A percentile compares a stretch with the other conserved stretches of the same genome.
Evolutionary conservation across 2,888 invertebrate genomes (phyloP).

Genomic region (Orthosia gothica): DNA sequence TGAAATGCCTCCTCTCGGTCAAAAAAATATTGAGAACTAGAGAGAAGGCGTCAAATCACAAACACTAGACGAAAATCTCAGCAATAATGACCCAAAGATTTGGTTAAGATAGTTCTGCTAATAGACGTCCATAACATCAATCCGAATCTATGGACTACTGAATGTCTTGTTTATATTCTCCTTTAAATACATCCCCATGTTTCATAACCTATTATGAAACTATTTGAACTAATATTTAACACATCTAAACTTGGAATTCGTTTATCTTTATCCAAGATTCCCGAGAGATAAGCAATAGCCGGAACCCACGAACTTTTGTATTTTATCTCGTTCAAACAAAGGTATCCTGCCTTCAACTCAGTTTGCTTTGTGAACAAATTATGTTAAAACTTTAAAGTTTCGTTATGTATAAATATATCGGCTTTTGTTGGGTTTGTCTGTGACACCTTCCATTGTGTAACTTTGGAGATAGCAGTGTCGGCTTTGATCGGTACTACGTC

Average conservation of each 20-base stretch:
- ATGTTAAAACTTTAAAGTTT: constrained; percentile 53
- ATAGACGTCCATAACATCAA: not conserved
- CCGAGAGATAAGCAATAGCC: constrained; percentile 84
- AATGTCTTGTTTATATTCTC: not conserved
- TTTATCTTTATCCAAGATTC: constrained; percentile 87
- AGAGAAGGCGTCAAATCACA: not conserved
- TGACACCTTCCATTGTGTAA: constrained; percentile 24
- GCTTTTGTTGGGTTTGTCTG: constrained; percentile 48
- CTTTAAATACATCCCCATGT: not conserved
- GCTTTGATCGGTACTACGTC: not conserved
- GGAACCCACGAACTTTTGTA: constrained; percentile 86
- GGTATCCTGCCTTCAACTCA: constrained; percentile 87
- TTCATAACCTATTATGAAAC: constrained; percentile 48
- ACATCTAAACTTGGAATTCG: constrained; percentile 86
- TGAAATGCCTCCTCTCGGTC: not conserved
- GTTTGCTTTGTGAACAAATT: constrained; percentile 69
- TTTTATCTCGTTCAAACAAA: constrained; percentile 89
- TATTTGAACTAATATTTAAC: constrained; percentile 87
- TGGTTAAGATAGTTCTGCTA: not conserved
- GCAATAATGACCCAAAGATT: not conserved
- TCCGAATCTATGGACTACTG: not conserved
- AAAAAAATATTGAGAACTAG: not conserved
- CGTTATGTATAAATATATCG: constrained; percentile 58
- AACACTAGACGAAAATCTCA: not conserved
- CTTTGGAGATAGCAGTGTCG: constrained; percentile 23